Conservation (phyloP, 2,113 vertebrate species). For the Poecilia latipinna region DNA sequence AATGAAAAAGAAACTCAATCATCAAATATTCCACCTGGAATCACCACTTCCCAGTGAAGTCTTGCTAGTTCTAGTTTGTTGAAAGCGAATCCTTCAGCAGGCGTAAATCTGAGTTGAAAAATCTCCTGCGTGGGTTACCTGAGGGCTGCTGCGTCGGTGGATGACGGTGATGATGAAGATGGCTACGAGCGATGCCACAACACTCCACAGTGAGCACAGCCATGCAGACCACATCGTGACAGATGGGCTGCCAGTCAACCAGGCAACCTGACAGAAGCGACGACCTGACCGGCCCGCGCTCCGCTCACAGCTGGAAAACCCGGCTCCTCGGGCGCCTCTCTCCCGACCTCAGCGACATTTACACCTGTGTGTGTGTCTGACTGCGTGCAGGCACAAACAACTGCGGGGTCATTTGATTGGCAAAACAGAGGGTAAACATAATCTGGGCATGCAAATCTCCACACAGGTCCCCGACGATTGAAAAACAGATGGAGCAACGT, state of each 20-base stretch:
- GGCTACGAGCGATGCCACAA: constrained; percentile 54
- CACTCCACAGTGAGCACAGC: constrained; percentile 60
- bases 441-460: constrained; percentile 72
- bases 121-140: constrained; percentile 44
- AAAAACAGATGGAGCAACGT: constrained; percentile 7
- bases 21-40: background rate
- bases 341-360: constrained; percentile 21
- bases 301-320: constrained; percentile 7
- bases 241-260: constrained; percentile 12
- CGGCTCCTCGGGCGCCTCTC: constrained; percentile 9
- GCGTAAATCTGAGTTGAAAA: no score
- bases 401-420: constrained; percentile 67
- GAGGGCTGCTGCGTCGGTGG: constrained; percentile 47
- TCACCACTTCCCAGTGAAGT: constrained; percentile 43
- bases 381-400: constrained; percentile 34
- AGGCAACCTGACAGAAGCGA: constrained; percentile 2
- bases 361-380: constrained; percentile 7
- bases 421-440: constrained; percentile 66
- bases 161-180: constrained; percentile 56
- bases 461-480: constrained; percentile 20
- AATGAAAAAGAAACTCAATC: constrained; percentile 2
- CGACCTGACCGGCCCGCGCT: constrained; percentile 10
- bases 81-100: constrained; percentile 3
- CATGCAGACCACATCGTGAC: constrained; percentile 62
- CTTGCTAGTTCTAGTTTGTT: constrained; percentile 11